Conservation (phyloP, 2,888 invertebrate genomes). For the Elegia similella region DNA sequence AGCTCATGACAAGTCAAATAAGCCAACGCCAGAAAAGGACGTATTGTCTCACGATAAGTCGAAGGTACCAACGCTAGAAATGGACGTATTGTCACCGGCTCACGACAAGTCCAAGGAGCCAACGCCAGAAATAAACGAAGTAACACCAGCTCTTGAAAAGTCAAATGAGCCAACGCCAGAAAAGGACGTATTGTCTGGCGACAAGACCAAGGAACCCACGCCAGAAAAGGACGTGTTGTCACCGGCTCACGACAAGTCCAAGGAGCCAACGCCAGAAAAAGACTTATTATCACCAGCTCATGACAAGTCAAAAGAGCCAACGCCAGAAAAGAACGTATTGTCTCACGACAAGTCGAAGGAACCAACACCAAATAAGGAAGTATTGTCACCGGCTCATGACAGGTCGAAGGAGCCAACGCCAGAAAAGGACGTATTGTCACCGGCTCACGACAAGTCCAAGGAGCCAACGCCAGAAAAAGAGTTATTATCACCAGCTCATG, state of each 20-base stretch:
- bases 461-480: background rate
- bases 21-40: constrained; percentile 18
- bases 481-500: background rate
- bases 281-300: background rate
- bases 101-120: background rate
- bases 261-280: background rate
- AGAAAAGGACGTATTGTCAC: background rate
- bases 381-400: background rate
- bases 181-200: background rate
- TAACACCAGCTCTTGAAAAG: background rate
- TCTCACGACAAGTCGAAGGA: constrained; percentile 12
- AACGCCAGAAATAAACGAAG: background rate
- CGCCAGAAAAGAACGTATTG: background rate
- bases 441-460: background rate
- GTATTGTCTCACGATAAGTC: background rate
- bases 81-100: background rate
- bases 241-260: background rate
- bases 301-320: background rate
- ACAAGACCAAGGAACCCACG: background rate
- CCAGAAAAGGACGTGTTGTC: background rate
- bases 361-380: constrained; percentile 15
- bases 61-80: background rate
- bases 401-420: background rate
- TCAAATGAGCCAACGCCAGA: background rate
- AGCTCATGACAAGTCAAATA: constrained; percentile 15